Evolutionary conservation across 2,888 invertebrate genomes (phyloP).

Genomic region (Apocheima hispidaria): DNA sequence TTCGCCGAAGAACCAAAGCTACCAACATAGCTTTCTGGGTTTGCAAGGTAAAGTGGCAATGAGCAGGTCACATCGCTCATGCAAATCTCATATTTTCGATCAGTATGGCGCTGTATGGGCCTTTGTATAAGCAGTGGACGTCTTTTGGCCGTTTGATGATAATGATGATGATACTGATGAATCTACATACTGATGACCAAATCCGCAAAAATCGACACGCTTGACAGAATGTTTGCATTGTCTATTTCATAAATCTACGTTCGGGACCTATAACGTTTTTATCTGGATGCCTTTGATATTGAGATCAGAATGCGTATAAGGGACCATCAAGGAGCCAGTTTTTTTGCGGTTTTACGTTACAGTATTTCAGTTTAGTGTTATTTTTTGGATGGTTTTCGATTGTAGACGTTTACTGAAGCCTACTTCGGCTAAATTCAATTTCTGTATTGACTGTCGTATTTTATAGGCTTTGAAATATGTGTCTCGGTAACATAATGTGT

Average conservation of each 20-base stretch:
- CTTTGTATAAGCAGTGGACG: too few relatives aligned
- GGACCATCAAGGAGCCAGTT: constrained; percentile 20
- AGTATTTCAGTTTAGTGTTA: constrained; percentile 22
- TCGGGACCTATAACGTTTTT: constrained; percentile 31
- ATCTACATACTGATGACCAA: too few relatives aligned
- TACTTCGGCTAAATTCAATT: constrained; percentile 11
- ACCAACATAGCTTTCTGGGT: too few relatives aligned
- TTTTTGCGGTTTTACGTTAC: constrained; percentile 31
- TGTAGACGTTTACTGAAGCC: constrained; percentile 18
- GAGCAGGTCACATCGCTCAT: too few relatives aligned
- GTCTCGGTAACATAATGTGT: background rate
- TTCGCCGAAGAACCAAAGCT: background rate
- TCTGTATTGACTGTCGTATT: constrained; percentile 11
- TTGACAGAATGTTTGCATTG: background rate
- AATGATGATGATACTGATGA: too few relatives aligned
- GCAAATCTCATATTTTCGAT: too few relatives aligned
- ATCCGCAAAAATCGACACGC: too few relatives aligned
- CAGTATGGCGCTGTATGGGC: too few relatives aligned
- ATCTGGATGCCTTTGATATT: constrained; percentile 42
- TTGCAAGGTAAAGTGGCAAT: too few relatives aligned
- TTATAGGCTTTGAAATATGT: constrained; percentile 2
- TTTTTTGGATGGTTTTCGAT: constrained; percentile 23
- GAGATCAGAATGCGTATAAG: constrained; percentile 30
- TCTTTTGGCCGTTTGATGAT: too few relatives aligned
- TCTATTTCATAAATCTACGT: constrained; percentile 1